phyloP scores from a whole-genome alignment of 2,888 invertebrate genomes.

The Orthosia gothica region DNA sequence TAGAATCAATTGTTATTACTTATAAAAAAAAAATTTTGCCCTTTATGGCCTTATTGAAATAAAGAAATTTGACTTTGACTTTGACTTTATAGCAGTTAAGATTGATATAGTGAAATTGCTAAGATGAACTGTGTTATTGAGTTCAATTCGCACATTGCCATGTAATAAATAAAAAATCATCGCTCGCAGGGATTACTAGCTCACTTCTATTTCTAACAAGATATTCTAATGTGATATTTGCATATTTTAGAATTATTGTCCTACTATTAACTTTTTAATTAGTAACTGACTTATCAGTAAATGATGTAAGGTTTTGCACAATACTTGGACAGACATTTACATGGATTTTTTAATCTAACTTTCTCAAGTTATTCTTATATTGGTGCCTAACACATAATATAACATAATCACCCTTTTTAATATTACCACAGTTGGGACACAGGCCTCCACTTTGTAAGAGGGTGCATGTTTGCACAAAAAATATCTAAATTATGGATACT shows the following conservation, averaged over 20 bases:
- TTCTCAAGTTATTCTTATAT: too few relatives aligned
- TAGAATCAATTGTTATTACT: too few relatives aligned
- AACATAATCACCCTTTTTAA: too few relatives aligned
- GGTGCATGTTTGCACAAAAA: not conserved
- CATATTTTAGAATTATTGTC: conserved; percentile 38
- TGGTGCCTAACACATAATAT: too few relatives aligned
- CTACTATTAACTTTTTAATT: conserved; percentile 45
- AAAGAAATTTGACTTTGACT: too few relatives aligned
- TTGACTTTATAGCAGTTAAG: not conserved
- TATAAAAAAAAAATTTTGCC: too few relatives aligned
- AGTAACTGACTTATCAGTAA: conserved; percentile 25
- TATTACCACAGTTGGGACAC: too few relatives aligned
- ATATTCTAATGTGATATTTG: conserved; percentile 38
- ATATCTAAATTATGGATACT: not conserved
- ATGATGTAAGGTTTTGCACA: conserved; percentile 16
- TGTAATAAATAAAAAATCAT: conserved; percentile 9
- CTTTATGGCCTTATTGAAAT: too few relatives aligned
- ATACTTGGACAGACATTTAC: conserved; percentile 23
- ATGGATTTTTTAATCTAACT: not conserved
- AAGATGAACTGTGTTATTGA: not conserved
- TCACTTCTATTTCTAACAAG: conserved; percentile 44
- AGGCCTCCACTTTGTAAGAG: too few relatives aligned
- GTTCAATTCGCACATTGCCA: not conserved
- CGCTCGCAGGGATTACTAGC: conserved; percentile 27
- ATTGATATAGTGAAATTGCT: not conserved